These are phyloP conservation scores for Zootoca vivipara DNA, from an alignment of 2,113 vertebrate genomes.

Conservation along the genomic window DNA sequence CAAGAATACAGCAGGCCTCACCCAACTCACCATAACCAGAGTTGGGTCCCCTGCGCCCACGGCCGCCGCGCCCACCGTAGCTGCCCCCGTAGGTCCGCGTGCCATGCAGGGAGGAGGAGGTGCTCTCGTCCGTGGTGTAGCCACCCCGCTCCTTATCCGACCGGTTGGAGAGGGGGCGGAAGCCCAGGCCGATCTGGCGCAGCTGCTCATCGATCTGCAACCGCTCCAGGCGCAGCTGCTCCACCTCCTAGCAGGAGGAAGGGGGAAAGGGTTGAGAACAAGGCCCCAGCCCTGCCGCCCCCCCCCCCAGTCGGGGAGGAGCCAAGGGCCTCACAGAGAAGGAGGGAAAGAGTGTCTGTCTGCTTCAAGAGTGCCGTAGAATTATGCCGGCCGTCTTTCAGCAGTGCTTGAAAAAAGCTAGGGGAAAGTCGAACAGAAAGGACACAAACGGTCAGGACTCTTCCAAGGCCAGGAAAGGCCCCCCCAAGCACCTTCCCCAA, in stretches of 20 bases:
- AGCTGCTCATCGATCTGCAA: constrained; percentile 92
- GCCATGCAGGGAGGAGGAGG: constrained; percentile 83
- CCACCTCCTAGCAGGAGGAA: constrained; percentile 81
- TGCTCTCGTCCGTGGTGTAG: constrained; percentile 84
- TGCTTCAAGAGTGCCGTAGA: background rate
- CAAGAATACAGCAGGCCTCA: background rate
- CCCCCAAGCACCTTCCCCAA: background rate
- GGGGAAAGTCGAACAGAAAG: no score
- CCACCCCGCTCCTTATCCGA: constrained; percentile 80
- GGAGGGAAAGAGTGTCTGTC: background rate
- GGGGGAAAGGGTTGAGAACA: background rate
- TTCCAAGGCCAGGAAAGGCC: background rate
- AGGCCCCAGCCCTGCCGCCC: no score
- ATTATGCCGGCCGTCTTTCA: background rate
- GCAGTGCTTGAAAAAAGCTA: background rate
- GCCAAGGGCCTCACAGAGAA: no score
- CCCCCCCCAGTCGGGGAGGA: no score
- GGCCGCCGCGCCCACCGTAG: constrained; percentile 78
- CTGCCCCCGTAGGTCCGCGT: constrained; percentile 86
- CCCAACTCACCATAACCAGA: constrained; percentile 80
- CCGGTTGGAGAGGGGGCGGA: constrained; percentile 76
- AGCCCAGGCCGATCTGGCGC: constrained; percentile 89
- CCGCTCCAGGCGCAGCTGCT: constrained; percentile 88
- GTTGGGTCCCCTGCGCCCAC: constrained; percentile 75
- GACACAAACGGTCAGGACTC: background rate